Conservation (phyloP, 2,888 invertebrate genomes). For the Drosophila antonietae region DNA sequence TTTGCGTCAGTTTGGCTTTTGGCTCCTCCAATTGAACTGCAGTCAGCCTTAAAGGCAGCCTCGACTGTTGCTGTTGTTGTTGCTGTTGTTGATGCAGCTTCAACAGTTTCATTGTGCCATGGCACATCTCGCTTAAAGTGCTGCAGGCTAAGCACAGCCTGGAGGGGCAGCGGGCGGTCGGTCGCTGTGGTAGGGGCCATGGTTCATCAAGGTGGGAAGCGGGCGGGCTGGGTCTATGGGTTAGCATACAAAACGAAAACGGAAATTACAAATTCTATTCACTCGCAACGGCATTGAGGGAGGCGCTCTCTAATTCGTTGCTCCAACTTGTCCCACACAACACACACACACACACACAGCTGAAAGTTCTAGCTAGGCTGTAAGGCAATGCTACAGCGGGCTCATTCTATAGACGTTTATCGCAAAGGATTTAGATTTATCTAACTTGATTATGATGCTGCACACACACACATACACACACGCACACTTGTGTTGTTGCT, state of each 20-base stretch:
- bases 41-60: slow-evolving; percentile 43
- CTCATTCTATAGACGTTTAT: slow-evolving; percentile 73
- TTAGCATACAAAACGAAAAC: slow-evolving; percentile 76
- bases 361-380: slow-evolving; percentile 38
- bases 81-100: slow-evolving; percentile 22
- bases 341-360: slow-evolving; percentile 5
- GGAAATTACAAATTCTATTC: slow-evolving; percentile 79
- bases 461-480: slow-evolving; percentile 16
- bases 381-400: slow-evolving; percentile 33
- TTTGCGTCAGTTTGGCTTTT: slow-evolving; percentile 35
- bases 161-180: neutral
- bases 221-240: slow-evolving; percentile 30
- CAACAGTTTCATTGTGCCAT: slow-evolving; percentile 40
- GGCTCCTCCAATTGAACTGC: slow-evolving; percentile 52
- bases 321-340: slow-evolving; percentile 24
- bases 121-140: slow-evolving; percentile 43
- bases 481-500: neutral
- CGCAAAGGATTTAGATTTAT: slow-evolving; percentile 79
- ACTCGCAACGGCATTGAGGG: slow-evolving; percentile 67
- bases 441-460: slow-evolving; percentile 77
- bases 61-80: slow-evolving; percentile 31
- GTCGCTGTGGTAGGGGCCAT: neutral
- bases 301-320: slow-evolving; percentile 65
- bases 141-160: slow-evolving; percentile 24
- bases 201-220: slow-evolving; percentile 8